Evolutionary conservation across 1,140 invertebrate genomes (phyloP).

Genomic region (Calephelis nemesis): DNA sequence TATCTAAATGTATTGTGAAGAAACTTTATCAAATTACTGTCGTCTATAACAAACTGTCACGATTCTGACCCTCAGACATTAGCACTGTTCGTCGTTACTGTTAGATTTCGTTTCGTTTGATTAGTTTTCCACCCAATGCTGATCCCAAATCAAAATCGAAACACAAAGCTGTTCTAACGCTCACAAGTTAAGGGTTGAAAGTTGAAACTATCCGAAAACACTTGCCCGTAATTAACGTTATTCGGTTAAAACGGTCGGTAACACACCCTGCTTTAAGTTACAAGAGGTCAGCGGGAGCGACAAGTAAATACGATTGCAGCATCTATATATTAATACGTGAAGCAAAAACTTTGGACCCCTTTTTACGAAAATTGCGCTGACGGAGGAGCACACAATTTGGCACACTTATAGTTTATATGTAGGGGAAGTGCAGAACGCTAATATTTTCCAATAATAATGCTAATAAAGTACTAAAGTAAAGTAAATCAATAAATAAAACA

Average conservation of each 20-base stretch:
- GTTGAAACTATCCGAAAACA: slow-evolving; percentile 7
- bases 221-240: background rate
- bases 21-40: no score
- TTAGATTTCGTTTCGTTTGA: background rate
- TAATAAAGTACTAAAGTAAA: no score
- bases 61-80: background rate
- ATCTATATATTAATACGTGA: no score
- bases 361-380: no score
- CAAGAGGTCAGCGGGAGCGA: background rate
- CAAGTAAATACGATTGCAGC: no score
- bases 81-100: background rate
- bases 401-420: no score
- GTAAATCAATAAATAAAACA: no score
- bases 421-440: no score
- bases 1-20: no score
- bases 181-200: slow-evolving; percentile 10
- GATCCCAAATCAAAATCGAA: slow-evolving; percentile 6
- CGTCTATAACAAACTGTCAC: background rate
- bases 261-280: background rate
- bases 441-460: no score
- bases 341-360: no score
- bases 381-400: no score
- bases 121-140: slow-evolving; percentile 6
- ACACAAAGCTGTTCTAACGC: slow-evolving; percentile 2
- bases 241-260: background rate